Base-by-base conservation (phyloP, 2,113 vertebrate species). In the Arothron firmamentum region DNA sequence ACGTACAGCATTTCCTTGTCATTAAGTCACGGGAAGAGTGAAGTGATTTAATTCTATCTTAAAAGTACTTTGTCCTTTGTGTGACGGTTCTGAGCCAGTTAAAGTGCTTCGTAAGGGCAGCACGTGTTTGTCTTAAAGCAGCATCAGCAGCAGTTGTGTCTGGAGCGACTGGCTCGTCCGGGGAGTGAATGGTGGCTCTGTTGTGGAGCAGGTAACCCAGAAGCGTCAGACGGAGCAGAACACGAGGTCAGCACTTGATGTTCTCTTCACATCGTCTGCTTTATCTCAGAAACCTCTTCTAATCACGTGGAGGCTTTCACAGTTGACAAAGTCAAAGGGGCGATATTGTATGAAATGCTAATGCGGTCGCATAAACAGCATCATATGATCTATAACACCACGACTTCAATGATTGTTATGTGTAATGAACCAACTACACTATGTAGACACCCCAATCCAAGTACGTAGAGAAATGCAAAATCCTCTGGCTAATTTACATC, bases 181-280 rank as follows among this genome's bases (percentile, higher is more conserved):
- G 11, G 42, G 31, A 56, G 46, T 83, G 74, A 85, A 85, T 87
- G 58, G 78, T 16, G 55, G 50, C 81, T 86, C 76, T 84, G 83
- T 85, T 75, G 21, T 51, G 70, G 67, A 72, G 63, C 12, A 14
- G 54, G 14, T 23, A 72, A 72, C 74, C 49, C 46, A 54, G 74
- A 81, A 64, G 48, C 9, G n/a, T 67, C 65, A 65, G 66, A 62
- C 68, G 72, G 63, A 85, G 80, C 53, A 51, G 52, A 80, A 47
- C 84, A 83, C 69, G 59, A 82, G 80, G 72, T 78, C 72, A 75
- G 57, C 62, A 63, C 64, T 75, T 67, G 65, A 79, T 52, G 51
- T 61, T 64, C 41, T 70, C 45, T 73, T 60, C 65, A 81, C 71
- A 70, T 80, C 60, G 60, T 80, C 34, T 67, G 54, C 2, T 19